Base-by-base conservation (phyloP, 2,888 invertebrate genomes). In the Cremastinae sp. region DNA sequence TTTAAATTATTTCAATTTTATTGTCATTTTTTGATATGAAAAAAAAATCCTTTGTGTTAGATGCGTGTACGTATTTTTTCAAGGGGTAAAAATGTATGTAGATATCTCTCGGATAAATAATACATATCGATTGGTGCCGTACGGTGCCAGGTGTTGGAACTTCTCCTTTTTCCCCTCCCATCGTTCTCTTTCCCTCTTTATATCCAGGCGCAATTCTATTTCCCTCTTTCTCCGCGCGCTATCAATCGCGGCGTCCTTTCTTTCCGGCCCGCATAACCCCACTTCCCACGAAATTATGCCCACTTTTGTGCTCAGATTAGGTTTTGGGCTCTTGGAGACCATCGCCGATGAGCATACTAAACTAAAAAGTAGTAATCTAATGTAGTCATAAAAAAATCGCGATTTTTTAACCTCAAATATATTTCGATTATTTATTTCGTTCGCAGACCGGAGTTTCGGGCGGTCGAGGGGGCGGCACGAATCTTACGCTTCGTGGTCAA, bases 91-190 rank as follows among this genome's bases (percentile, higher is more conserved):
- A 18, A 47, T 56, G 20, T 35, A 8, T 41, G 10, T 56, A 35
- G 49, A 43, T 62, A 37, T n/a, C 8, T n/a, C 35, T 22, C 37
- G 72, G 20, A 69, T 76, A 71, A 70, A 74, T 78, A 75, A 28
- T 5, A 79, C 84, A 83, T 86, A 88, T 88, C 84, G 88, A 89
- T 89, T 88, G 84, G 88, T 88, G 84, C 88, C 89, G 84, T 87
- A 84, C 85, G 82, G 88, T 88, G 80, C 88, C 88, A 88, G 88
- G 88, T 83, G 81, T 81, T 81, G 58, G 68, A 59, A 73, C 73
- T 78, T 77, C 73, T 70, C 78, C 62, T 61, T 75, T 70, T 79
- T 69, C 62, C 68, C 65, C 45, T 66, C 59, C 28, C 55, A 53
- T 43, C 37, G 18, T 12, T 58, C 45, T 16, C 10, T n/a, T n/a